These are phyloP conservation scores for Asobara japonica DNA, from an alignment of 1,140 invertebrate genomes.

Conservation along the genomic window DNA sequence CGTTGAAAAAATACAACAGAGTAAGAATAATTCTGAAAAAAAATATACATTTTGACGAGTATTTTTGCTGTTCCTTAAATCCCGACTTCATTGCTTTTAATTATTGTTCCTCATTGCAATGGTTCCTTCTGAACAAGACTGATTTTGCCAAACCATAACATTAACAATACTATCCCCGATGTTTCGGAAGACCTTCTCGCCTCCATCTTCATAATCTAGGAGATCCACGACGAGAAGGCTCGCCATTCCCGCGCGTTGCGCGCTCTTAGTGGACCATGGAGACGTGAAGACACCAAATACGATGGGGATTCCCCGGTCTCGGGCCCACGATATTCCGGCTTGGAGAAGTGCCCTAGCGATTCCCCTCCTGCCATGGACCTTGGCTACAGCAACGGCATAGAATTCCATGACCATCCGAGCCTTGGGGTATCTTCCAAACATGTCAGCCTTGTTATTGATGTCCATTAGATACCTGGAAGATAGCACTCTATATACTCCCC, in stretches of 20 bases:
- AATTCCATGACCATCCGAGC: constrained; percentile 37
- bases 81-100: no score
- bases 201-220: constrained; percentile 24
- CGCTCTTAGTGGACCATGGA: constrained; percentile 37
- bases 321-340: constrained; percentile 26
- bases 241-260: constrained; percentile 35
- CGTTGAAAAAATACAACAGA: no score
- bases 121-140: no score
- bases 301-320: constrained; percentile 25
- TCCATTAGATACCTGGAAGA: constrained; percentile 37
- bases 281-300: constrained; percentile 47
- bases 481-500: no score
- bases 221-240: constrained; percentile 39
- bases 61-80: no score
- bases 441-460: constrained; percentile 26
- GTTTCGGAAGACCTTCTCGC: constrained; percentile 31
- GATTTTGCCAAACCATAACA: constrained; percentile 35
- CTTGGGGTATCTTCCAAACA: constrained; percentile 25
- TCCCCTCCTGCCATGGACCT: constrained; percentile 35
- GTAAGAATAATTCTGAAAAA: no score
- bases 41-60: no score
- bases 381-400: constrained; percentile 41
- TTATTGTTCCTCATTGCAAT: no score
- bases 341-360: constrained; percentile 28
- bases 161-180: constrained; percentile 35